phyloP scores from a whole-genome alignment of 2,797 vertebrate species.

The Helarctos malayanus region DNA sequence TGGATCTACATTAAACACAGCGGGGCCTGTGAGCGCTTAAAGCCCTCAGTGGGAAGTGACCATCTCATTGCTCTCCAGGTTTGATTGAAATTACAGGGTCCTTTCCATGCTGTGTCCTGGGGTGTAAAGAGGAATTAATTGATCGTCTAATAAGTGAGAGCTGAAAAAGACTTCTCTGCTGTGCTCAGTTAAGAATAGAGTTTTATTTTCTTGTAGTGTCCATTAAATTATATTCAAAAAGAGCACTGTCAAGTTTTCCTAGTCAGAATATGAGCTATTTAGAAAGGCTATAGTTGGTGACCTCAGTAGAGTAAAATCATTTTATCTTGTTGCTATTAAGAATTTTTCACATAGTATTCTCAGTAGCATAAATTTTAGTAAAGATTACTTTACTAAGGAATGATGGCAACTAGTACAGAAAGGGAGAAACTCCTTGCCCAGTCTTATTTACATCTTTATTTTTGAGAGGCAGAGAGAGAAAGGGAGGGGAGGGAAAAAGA shows the following conservation, averaged over 20 bases:
- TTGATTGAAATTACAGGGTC: not conserved
- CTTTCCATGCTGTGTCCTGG: constrained; percentile 11
- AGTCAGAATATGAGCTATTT: not conserved
- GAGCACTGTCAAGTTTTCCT: not conserved
- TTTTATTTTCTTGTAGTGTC: not conserved
- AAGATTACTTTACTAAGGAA: not conserved
- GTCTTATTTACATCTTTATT: not conserved
- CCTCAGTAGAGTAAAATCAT: not conserved
- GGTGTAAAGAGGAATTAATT: constrained; percentile 49
- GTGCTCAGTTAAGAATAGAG: not conserved
- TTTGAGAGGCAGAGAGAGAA: not conserved
- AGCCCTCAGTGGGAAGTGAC: not conserved
- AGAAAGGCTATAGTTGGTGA: not conserved
- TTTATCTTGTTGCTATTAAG: constrained; percentile 14
- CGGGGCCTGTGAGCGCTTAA: not conserved
- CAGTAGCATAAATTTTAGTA: not conserved
- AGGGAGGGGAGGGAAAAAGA: not conserved
- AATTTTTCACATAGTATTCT: not conserved
- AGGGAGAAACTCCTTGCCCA: not conserved
- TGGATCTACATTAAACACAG: not conserved
- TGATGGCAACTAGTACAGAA: not conserved
- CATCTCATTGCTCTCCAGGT: not conserved
- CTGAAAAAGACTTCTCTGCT: not conserved
- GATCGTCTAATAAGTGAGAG: constrained; percentile 14
- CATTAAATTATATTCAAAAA: not conserved